Percentiles rank a stretch among this genome's conserved stretches.
Evolutionary conservation across 2,888 invertebrate species (phyloP).

Genomic region (Tortrix viridana): DNA sequence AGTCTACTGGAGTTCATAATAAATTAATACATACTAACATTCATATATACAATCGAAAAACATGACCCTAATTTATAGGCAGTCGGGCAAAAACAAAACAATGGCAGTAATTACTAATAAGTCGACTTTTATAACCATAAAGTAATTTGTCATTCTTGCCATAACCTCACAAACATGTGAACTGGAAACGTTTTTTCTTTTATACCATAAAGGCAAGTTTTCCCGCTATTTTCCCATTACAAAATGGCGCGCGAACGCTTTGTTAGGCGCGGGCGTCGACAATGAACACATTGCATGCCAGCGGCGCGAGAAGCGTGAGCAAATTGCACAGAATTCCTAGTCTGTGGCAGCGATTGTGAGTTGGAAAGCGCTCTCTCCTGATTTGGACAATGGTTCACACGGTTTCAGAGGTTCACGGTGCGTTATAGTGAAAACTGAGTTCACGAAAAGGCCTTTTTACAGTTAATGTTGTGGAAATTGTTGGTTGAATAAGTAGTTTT

Average conservation of each 20-base stretch:
- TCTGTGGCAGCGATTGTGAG: too few species aligned
- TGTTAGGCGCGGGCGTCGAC: conserved; percentile 7
- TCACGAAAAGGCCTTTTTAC: not conserved
- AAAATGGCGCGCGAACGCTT: conserved; percentile 20
- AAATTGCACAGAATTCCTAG: too few species aligned
- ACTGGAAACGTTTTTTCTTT: conserved; percentile 1
- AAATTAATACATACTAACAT: too few species aligned
- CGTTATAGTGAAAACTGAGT: conserved; percentile 23
- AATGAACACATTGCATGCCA: not conserved
- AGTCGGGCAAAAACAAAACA: too few species aligned
- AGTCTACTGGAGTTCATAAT: too few species aligned
- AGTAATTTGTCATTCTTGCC: too few species aligned
- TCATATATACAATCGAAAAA: too few species aligned
- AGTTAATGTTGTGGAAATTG: not conserved
- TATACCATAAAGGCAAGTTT: not conserved
- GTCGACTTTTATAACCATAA: too few species aligned
- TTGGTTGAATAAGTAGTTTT: not conserved
- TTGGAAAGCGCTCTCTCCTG: conserved; percentile 18
- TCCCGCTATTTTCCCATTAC: conserved; percentile 17
- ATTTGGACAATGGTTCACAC: conserved; percentile 28
- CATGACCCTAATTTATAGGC: too few species aligned
- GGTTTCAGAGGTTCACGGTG: conserved; percentile 15
- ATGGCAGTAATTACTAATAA: too few species aligned
- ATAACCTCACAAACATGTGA: not conserved
- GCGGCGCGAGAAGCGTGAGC: too few species aligned